Evolutionary conservation across 1,140 invertebrate species (phyloP), one percentile per base, ranked within the genome.

Genomic region (Lasioglossum albipes): DNA sequence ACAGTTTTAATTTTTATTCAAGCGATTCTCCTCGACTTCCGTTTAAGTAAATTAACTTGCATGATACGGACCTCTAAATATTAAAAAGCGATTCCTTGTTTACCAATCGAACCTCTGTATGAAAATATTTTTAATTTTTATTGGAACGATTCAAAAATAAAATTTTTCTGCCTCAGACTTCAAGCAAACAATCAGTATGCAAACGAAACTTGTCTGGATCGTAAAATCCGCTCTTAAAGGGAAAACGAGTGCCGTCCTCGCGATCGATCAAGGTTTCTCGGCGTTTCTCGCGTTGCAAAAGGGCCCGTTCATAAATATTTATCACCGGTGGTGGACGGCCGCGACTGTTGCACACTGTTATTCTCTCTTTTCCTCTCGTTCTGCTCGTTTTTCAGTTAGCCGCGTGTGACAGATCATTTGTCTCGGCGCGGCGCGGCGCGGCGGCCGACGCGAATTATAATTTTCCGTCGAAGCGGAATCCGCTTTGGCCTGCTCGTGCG

Each of bases 291-390:
- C 42, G 22, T 22, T n/a, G 65, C 65, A 12, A n/a, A 62, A 27
- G 22, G 45, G 57, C 57, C 20, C 20, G 64, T 67, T 75, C 64
- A 75, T 67, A 67, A 75, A 67, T 75, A 67, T 75, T 75, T 75
- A 75, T 67, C 41, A 57, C 27, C 71, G 36, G 36, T 5, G 36
- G 59, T 13, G 22, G 9, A 45, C 3, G 27, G 22, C 13, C 49
- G 45, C 42, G 73, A 66, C 64, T 66, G 66, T 54, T 16, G 2
- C 52, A 16, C 52, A 12, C 13, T 16, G 52, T 16, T 49, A 13
- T 49, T 49, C 45, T 49, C 45, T 49, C 45, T 13, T 13, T 20
- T 16, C 12, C 16, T 52, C 52, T 2, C 2, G 13, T 54, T 54
- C 18, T 20, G 2, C 18, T 54, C 52, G 13, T 27, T 41, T 59